These are phyloP conservation scores for Drosophila bocki DNA, from an alignment of 1,140 invertebrate genomes.

Conservation along the genomic window DNA sequence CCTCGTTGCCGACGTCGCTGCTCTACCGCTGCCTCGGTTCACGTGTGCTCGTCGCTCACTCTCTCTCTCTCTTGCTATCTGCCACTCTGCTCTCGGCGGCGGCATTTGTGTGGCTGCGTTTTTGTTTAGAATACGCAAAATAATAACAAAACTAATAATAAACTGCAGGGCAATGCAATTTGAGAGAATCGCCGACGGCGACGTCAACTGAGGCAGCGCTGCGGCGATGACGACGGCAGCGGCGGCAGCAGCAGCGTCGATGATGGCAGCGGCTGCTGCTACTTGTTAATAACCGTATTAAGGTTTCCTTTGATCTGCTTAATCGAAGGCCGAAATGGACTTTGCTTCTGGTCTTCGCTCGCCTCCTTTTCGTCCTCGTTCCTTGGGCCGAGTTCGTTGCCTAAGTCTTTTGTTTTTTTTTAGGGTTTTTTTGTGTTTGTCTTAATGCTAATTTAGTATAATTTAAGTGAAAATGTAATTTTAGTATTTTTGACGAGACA, in stretches of 20 bases:
- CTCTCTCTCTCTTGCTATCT: constrained; percentile 6
- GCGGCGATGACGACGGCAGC: neutral
- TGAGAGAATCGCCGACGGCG: constrained; percentile 55
- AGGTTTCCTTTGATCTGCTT: constrained; percentile 78
- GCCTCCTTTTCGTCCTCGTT: constrained; percentile 1
- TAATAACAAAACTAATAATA: constrained; percentile 85
- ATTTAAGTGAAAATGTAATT: constrained; percentile 35
- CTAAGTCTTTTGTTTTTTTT: constrained; percentile 77
- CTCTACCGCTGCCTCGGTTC: constrained; percentile 21
- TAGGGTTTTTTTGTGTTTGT: neutral
- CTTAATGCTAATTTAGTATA: constrained; percentile 71
- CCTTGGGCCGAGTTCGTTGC: constrained; percentile 55
- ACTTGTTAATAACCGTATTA: constrained; percentile 84
- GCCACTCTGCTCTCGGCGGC: constrained; percentile 10
- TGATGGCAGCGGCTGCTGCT: constrained; percentile 22
- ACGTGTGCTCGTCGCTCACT: constrained; percentile 31
- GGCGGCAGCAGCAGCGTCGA: neutral
- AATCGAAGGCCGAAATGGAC: constrained; percentile 76
- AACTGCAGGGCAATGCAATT: constrained; percentile 81
- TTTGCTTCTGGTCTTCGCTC: constrained; percentile 70
- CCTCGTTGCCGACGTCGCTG: constrained; percentile 29
- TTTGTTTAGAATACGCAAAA: constrained; percentile 85
- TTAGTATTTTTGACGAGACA: neutral
- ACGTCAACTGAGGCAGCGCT: constrained; percentile 7
- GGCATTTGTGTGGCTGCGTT: constrained; percentile 45